Evolutionary conservation across 2,113 vertebrate genomes (phyloP).

Genomic region (Labeo rohita): DNA sequence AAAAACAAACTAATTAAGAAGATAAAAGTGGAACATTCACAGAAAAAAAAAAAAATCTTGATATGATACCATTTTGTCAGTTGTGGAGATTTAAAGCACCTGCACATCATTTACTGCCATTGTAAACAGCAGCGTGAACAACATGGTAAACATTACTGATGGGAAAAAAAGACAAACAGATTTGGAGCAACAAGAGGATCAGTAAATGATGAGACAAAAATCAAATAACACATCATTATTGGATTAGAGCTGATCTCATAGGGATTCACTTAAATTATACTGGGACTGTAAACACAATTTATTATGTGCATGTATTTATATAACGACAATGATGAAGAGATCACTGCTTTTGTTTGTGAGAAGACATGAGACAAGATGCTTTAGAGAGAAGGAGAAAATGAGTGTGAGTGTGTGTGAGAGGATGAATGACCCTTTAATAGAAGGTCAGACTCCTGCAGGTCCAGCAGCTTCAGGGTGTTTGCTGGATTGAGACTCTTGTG

Average conservation of each 20-base stretch:
- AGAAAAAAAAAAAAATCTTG: no score
- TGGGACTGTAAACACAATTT: constrained; percentile 11
- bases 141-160: neutral
- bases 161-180: neutral
- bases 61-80: no score
- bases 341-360: constrained; percentile 20
- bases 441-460: neutral
- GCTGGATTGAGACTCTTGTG: neutral
- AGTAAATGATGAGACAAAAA: neutral
- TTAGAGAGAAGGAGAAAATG: neutral
- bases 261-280: constrained; percentile 27
- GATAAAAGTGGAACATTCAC: no score
- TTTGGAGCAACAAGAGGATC: neutral
- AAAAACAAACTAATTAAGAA: no score
- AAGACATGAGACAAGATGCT: neutral
- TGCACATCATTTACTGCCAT: no score
- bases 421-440: neutral
- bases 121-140: neutral
- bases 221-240: neutral
- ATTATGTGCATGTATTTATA: constrained; percentile 1
- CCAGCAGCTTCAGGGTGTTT: neutral
- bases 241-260: constrained; percentile 26
- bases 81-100: no score
- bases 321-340: neutral
- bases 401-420: neutral